Conservation (phyloP, 2,888 invertebrate species). For the Lordiphosa fenestrarum region DNA sequence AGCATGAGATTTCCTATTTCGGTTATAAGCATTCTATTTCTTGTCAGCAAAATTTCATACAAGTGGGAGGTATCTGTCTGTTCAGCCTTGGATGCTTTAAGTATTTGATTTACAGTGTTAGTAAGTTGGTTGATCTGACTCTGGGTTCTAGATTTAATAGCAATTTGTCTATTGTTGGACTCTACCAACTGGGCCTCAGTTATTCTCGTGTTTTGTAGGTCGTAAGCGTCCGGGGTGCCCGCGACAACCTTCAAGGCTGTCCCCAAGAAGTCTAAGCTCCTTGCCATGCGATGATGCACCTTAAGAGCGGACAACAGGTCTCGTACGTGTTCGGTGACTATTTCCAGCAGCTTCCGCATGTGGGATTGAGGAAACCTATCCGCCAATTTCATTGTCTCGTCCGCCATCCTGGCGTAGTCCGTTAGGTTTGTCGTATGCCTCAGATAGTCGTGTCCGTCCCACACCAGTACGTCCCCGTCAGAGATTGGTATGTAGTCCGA, state of each 20-base stretch:
- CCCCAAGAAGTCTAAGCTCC: not conserved
- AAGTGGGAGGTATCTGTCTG: not conserved
- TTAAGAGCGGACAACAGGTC: not conserved
- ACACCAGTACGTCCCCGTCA: not conserved
- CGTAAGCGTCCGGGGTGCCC: slow-evolving; percentile 3
- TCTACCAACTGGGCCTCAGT: not conserved
- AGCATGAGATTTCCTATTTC: too few relatives aligned
- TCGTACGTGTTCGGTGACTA: slow-evolving; percentile 3
- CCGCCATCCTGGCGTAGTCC: slow-evolving; percentile 2
- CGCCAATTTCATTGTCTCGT: not conserved
- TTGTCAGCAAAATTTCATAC: not conserved
- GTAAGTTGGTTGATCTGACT: not conserved
- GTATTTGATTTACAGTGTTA: too few relatives aligned
- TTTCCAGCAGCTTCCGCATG: not conserved
- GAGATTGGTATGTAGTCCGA: not conserved
- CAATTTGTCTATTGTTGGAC: slow-evolving; percentile 7
- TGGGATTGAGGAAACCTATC: slow-evolving; percentile 6
- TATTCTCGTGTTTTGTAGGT: not conserved
- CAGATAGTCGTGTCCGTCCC: not conserved
- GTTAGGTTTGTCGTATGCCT: not conserved
- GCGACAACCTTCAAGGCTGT: slow-evolving; percentile 8
- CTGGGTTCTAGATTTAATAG: not conserved
- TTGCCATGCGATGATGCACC: not conserved
- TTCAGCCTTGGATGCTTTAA: too few relatives aligned
- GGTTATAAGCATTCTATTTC: slow-evolving; percentile 1